Evolutionary conservation across 2,797 vertebrate genomes (phyloP), one percentile per base, ranked within the genome.

Genomic region (Enteromius treurensis): DNA sequence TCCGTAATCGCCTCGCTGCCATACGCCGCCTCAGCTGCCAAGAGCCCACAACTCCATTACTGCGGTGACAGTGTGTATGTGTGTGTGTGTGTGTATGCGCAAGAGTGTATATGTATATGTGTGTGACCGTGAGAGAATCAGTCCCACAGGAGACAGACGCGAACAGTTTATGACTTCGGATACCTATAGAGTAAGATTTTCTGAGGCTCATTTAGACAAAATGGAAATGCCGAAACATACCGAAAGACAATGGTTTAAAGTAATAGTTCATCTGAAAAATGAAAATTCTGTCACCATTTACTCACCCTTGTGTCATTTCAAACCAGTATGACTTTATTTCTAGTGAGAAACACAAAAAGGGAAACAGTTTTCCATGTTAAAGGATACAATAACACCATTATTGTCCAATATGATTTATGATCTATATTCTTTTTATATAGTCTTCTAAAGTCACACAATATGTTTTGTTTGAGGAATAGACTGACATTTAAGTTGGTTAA

Each of bases 21-120:
- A 75, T 51, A 79, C 78, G 67, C 81, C 53, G 81, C 67, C 87
- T 83, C 75, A 85, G 84, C 83, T 83, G 83, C 83, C 83, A 76
- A 85, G 71, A 85, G 73, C 71, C 64, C 71, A 37, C 77, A 83
- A 82, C 86, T 88, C 87, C 45, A 87, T 88, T 87, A 85, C 85
- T 77, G 84, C 19, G 15, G 65, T 76, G 85, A 80, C 40, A 73
- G n/a, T 76, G 26, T 55, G 62, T 75, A 60, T 69, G 55, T 37
- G 21, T 71, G 73, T 73, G 76, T 81, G 85, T 77, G 74, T 75
- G 69, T 70, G 58, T 69, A 49, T 55, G 62, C 14, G 47, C 21
- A 37, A 19, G 29, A 75, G 42, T 23, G 73, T 77, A 42, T 77
- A 68, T 40, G 21, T 60, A 51, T 53, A 10, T 71, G 74, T 73